phyloP scores from a whole-genome alignment of 92 coral and sea anemone genomes.

The Siderastrea siderea region DNA sequence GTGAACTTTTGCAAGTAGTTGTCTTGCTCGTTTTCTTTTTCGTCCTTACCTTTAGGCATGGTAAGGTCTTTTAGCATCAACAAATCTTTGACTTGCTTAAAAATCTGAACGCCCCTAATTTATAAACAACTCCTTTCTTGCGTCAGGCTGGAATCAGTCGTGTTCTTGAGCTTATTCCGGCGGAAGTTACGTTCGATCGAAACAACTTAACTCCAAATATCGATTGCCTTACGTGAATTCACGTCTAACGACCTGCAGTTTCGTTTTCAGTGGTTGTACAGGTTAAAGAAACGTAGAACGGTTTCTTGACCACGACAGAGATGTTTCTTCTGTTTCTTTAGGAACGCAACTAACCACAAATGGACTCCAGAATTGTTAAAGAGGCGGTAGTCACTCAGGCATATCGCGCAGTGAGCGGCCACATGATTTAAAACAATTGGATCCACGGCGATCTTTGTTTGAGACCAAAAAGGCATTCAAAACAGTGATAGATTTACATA shows the following conservation, averaged over 20 bases:
- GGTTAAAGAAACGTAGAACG: neutral
- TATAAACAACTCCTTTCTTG: no score
- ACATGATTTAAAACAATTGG: constrained; percentile 4
- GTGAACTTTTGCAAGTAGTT: constrained; percentile 76
- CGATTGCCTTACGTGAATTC: neutral
- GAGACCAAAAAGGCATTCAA: neutral
- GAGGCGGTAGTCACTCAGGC: neutral
- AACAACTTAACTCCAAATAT: neutral
- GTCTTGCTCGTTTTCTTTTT: constrained; percentile 21
- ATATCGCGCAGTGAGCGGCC: neutral
- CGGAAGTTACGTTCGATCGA: neutral
- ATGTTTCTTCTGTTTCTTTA: neutral
- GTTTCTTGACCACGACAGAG: neutral
- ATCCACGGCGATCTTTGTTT: constrained; percentile 9
- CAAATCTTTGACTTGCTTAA: neutral
- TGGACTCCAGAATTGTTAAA: neutral
- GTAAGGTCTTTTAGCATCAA: neutral
- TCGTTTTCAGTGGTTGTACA: neutral
- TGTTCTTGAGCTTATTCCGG: neutral
- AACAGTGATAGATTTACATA: constrained; percentile 34
- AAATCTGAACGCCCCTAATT: neutral
- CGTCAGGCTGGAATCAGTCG: no score
- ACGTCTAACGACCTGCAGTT: neutral
- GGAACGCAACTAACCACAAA: neutral
- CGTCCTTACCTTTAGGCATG: constrained; percentile 36